phyloP scores from a whole-genome alignment of 2,113 vertebrate genomes.

The Ceratotherium simum region DNA sequence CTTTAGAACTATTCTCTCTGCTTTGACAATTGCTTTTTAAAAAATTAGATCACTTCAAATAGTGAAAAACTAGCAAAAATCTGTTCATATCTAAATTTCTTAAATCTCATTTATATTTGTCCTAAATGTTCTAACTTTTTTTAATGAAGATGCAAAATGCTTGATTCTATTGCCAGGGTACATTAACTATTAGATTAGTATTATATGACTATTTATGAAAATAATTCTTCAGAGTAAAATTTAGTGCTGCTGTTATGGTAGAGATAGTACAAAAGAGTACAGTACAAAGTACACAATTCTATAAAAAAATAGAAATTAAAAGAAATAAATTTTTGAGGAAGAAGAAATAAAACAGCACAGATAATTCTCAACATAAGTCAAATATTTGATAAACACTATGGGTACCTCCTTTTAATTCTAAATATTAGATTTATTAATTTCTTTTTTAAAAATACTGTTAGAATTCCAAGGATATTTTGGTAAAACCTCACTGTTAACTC shows the following conservation, averaged over 20 bases:
- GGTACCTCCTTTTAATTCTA: slow-evolving; percentile 77
- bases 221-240: background rate
- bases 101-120: background rate
- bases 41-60: background rate
- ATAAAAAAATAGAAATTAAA: slow-evolving; percentile 50
- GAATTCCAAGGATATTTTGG: slow-evolving; percentile 58
- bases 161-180: fast-evolving
- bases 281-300: background rate
- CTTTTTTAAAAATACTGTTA: slow-evolving; percentile 74
- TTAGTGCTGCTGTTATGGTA: background rate
- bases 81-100: background rate
- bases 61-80: background rate
- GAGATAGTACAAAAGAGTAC: slow-evolving; percentile 50
- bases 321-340: slow-evolving; percentile 26
- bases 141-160: background rate
- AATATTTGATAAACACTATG: slow-evolving; percentile 62
- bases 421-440: slow-evolving; percentile 68
- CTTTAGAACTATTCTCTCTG: background rate
- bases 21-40: background rate
- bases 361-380: slow-evolving; percentile 31
- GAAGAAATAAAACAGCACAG: slow-evolving; percentile 57
- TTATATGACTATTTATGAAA: background rate
- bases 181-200: background rate
- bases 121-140: background rate
- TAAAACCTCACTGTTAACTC: slow-evolving; percentile 63